Conservation (phyloP, 2,797 vertebrate genomes). For the Bucorvus abyssinicus region DNA sequence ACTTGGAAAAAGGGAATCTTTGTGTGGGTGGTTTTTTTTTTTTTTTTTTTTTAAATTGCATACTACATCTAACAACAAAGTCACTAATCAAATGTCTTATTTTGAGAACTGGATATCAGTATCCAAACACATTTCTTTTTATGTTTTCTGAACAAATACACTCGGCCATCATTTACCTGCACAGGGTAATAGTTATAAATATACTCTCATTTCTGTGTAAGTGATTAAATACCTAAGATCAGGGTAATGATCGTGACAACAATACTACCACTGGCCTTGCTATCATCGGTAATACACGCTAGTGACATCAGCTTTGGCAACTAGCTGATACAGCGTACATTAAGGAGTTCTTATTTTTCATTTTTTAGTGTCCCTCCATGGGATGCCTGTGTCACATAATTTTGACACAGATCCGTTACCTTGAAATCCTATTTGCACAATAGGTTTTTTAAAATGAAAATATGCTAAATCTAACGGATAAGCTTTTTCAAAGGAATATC, state of each 20-base stretch:
- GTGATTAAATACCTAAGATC: not conserved
- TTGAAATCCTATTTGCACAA: not conserved
- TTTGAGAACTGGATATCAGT: not conserved
- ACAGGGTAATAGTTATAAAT: not conserved
- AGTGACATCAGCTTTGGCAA: not conserved
- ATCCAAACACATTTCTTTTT: not conserved
- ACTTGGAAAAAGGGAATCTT: not conserved
- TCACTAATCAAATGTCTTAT: not conserved
- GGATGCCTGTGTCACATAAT: not conserved
- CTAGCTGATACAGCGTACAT: not conserved
- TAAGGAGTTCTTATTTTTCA: not conserved
- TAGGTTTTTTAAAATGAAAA: not conserved
- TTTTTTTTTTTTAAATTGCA: not conserved
- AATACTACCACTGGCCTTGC: not conserved
- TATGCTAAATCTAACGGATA: not conserved
- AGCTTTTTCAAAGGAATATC: not conserved
- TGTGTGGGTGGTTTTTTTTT: not conserved
- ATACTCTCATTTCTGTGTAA: not conserved
- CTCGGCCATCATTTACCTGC: not conserved
- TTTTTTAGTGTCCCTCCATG: not conserved
- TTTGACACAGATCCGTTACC: not conserved
- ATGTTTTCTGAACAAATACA: not conserved
- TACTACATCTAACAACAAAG: not conserved
- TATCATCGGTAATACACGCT: not conserved
- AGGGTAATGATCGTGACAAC: not conserved